phyloP scores from a whole-genome alignment of 1,140 invertebrate species.

The Reticulitermes speratus region DNA sequence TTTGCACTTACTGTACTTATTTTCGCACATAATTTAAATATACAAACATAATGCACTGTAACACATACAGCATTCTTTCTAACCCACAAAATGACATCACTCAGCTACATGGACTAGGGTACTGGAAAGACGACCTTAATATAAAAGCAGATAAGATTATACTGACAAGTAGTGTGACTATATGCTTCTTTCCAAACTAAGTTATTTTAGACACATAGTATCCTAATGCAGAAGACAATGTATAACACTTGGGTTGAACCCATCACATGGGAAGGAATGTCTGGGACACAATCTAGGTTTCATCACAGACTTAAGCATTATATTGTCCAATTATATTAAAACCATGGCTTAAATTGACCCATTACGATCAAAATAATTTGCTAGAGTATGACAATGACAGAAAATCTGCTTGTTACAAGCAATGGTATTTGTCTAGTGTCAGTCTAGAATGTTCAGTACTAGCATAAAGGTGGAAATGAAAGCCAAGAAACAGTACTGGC shows the following conservation, averaged over 20 bases:
- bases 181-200: not conserved
- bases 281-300: not conserved
- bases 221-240: not conserved
- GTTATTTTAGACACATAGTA: not conserved
- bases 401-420: not conserved
- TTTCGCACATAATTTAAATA: not conserved
- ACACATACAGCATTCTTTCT: not conserved
- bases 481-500: too few species aligned
- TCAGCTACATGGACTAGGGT: not conserved
- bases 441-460: not conserved
- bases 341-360: not conserved
- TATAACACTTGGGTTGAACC: not conserved
- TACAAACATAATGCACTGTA: not conserved
- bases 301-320: not conserved
- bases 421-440: not conserved
- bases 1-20: not conserved
- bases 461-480: too few species aligned
- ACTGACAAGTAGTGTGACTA: not conserved
- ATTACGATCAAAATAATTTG: not conserved
- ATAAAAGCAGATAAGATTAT: too few species aligned
- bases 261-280: not conserved
- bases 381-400: not conserved
- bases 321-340: constrained; percentile 5
- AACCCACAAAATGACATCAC: not conserved
- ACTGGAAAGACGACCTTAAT: not conserved